These are phyloP conservation scores for Myanophis thanlyinensis DNA, from an alignment of 2,113 vertebrate species.

Conservation along the genomic window DNA sequence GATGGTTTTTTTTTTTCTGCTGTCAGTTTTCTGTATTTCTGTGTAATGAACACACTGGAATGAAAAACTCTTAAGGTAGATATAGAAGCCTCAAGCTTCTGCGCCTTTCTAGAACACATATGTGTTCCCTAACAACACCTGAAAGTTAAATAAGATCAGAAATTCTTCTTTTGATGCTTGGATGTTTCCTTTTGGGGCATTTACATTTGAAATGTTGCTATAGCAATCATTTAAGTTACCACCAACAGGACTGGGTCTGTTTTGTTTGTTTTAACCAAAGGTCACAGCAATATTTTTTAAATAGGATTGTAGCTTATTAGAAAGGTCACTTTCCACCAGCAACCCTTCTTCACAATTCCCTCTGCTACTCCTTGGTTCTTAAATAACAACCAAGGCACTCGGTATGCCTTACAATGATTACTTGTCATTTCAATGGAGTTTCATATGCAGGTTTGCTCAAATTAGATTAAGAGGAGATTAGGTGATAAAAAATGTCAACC, in stretches of 20 bases:
- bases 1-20: not conserved
- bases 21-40: not conserved
- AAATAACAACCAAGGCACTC: not conserved
- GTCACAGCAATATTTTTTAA: conserved; percentile 48
- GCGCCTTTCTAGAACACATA: conserved; percentile 32
- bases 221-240: conserved; percentile 41
- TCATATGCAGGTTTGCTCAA: not conserved
- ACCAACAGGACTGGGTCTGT: not conserved
- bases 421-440: not conserved
- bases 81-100: not conserved
- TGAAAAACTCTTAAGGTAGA: conserved; percentile 4
- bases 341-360: not conserved
- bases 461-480: not conserved
- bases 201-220: conserved; percentile 50
- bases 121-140: conserved; percentile 43
- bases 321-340: conserved; percentile 16
- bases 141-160: conserved; percentile 30
- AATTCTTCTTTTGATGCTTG: not conserved
- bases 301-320: conserved; percentile 36
- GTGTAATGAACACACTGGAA: conserved; percentile 24
- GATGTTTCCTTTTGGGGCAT: conserved; percentile 43
- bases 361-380: not conserved
- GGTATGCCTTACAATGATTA: not conserved
- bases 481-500: not conserved
- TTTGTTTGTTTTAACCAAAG: conserved; percentile 35